Percentiles rank a stretch among this genome's conserved stretches.
Evolutionary conservation across 2,113 vertebrate species (phyloP).

Genomic region (Monopterus albus): DNA sequence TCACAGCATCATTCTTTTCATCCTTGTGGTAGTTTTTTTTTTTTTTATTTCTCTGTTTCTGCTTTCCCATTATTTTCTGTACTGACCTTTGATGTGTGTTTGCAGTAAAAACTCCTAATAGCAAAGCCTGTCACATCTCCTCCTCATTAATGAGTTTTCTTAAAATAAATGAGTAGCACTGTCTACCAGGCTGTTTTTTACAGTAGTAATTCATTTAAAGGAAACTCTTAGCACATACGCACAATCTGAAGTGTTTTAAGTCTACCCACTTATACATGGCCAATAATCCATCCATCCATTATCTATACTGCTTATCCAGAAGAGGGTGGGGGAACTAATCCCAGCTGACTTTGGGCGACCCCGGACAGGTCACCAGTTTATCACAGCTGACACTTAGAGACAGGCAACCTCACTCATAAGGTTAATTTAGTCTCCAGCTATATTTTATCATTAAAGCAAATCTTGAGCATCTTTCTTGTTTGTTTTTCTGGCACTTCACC

Average conservation of each 20-base stretch:
- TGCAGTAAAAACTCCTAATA: slow-evolving; percentile 26
- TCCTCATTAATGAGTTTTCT: slow-evolving; percentile 26
- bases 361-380: no score
- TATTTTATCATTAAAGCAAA: slow-evolving; percentile 3
- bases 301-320: no score
- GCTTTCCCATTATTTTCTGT: neutral
- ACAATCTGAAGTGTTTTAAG: neutral
- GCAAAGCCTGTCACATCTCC: slow-evolving; percentile 21
- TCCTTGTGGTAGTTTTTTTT: neutral
- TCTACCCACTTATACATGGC: neutral
- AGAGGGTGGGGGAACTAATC: no score
- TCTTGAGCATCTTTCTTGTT: neutral
- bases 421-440: neutral
- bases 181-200: neutral
- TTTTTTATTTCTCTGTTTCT: neutral
- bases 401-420: no score
- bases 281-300: no score
- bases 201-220: neutral
- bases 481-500: neutral
- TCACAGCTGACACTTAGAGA: no score
- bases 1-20: neutral
- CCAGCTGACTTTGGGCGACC: no score
- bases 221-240: neutral
- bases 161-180: slow-evolving; percentile 23
- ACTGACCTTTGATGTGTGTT: slow-evolving; percentile 13